These are phyloP conservation scores for Caranx ignobilis DNA, from an alignment of 2,113 vertebrate species.

Conservation along the genomic window DNA sequence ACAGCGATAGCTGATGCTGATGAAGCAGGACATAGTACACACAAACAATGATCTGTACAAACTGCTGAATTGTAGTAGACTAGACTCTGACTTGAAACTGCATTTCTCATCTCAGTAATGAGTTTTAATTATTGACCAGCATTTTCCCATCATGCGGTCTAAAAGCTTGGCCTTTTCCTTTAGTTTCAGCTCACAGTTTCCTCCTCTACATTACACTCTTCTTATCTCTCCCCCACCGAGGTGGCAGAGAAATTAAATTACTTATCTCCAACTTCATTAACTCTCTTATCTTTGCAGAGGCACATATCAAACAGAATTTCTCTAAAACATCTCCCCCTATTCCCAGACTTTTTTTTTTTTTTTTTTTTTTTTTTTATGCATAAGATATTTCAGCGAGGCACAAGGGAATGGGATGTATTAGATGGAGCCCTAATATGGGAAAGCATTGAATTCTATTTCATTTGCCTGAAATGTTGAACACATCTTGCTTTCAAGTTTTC, in stretches of 20 bases:
- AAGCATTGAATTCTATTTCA: conserved; percentile 47
- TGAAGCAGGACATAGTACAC: conserved; percentile 16
- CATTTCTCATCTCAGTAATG: conserved; percentile 13
- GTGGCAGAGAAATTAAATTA: conserved; percentile 78
- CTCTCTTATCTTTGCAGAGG: conserved; percentile 72
- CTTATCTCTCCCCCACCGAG: conserved; percentile 65
- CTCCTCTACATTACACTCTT: conserved; percentile 54
- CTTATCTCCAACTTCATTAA: conserved; percentile 79
- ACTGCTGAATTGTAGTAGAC: background rate
- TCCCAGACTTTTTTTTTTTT: conserved; percentile 29
- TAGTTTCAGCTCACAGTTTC: conserved; percentile 49
- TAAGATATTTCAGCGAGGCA: conserved; percentile 37
- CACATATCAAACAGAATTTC: conserved; percentile 74
- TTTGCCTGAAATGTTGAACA: conserved; percentile 34
- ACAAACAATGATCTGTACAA: conserved; percentile 7
- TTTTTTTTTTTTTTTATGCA: conserved; percentile 33
- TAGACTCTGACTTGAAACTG: conserved; percentile 10
- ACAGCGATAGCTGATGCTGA: conserved; percentile 1
- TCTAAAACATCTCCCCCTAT: conserved; percentile 53
- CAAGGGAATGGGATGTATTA: conserved; percentile 17
- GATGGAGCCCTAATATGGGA: conserved; percentile 27
- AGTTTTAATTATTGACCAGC: conserved; percentile 59
- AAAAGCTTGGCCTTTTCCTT: conserved; percentile 51
- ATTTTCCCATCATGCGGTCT: conserved; percentile 18
- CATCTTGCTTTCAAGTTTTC: conserved; percentile 29